phyloP scores from a whole-genome alignment of 2,113 vertebrate species.

The Danionella cerebrum region DNA sequence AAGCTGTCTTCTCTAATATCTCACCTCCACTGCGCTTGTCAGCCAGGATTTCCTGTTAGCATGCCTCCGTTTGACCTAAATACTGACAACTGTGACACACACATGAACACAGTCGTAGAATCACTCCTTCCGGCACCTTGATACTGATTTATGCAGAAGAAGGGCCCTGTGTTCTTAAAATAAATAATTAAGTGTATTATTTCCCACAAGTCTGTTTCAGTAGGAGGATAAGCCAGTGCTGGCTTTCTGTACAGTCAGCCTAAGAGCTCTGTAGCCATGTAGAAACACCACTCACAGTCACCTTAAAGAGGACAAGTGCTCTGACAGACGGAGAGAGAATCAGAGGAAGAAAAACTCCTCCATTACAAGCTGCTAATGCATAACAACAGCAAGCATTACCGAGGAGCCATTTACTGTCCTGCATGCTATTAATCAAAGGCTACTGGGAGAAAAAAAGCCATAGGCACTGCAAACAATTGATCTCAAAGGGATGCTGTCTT shows the following conservation, averaged over 20 bases:
- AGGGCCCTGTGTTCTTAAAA: not conserved
- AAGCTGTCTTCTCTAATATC: conserved; percentile 46
- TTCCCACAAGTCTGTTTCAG: not conserved
- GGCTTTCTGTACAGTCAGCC: conserved; percentile 1
- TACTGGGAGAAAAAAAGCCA: conserved; percentile 16
- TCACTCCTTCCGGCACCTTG: not conserved
- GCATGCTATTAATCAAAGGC: conserved; percentile 40
- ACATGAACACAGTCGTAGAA: not conserved
- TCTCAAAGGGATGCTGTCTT: conserved; percentile 28
- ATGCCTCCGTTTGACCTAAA: conserved; percentile 40
- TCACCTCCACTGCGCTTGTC: conserved; percentile 36
- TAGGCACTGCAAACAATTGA: conserved; percentile 35
- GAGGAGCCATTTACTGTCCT: conserved; percentile 29
- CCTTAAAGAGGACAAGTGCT: conserved; percentile 8
- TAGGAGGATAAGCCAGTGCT: not conserved
- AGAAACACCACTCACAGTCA: conserved; percentile 20
- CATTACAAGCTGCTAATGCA: conserved; percentile 24
- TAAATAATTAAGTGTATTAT: conserved; percentile 14
- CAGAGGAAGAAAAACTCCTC: not conserved
- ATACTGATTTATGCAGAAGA: not conserved
- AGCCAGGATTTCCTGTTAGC: conserved; percentile 42
- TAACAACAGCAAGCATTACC: conserved; percentile 18
- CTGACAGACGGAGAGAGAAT: not conserved
- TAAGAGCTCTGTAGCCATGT: not conserved
- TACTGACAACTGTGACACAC: conserved; percentile 31